These are phyloP conservation scores for Trissolcus japonicus DNA, from an alignment of 2,888 invertebrate species.

Conservation along the genomic window DNA sequence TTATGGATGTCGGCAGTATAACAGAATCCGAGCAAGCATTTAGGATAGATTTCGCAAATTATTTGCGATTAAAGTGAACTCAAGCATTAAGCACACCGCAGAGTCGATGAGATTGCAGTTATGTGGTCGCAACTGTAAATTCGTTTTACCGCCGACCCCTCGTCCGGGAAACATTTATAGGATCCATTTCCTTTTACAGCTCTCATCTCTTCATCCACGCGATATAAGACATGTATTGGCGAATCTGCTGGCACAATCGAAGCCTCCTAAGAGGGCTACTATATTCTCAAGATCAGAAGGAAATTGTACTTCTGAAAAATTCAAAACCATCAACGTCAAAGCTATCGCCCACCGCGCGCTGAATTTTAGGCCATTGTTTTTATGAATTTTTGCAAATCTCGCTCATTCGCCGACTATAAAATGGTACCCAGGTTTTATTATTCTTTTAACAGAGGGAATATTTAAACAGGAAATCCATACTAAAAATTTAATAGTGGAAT, in stretches of 20 bases:
- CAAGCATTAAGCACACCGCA: conserved; percentile 28
- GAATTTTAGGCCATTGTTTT: background rate
- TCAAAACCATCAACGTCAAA: conserved; percentile 13
- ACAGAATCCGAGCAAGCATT: conserved; percentile 8
- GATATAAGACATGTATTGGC: conserved; percentile 37
- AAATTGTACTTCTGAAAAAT: conserved; percentile 31
- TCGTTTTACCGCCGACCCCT: conserved; percentile 50
- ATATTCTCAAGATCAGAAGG: background rate
- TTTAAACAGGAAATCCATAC: too few relatives aligned
- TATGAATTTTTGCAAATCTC: background rate
- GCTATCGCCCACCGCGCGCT: too few relatives aligned
- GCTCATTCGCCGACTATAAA: too few relatives aligned
- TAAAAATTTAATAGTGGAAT: too few relatives aligned
- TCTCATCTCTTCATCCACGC: conserved; percentile 44
- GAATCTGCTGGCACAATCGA: conserved; percentile 41
- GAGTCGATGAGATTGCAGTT: conserved; percentile 50
- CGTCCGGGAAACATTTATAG: conserved; percentile 54
- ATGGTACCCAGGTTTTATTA: too few relatives aligned
- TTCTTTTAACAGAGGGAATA: too few relatives aligned
- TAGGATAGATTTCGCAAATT: conserved; percentile 32
- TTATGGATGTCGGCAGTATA: too few relatives aligned
- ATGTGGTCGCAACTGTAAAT: conserved; percentile 57
- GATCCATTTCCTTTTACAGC: conserved; percentile 57
- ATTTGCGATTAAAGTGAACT: conserved; percentile 45
- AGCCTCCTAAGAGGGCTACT: conserved; percentile 3